Evolutionary conservation across 1,140 invertebrate genomes (phyloP).

Genomic region (Physella acuta): DNA sequence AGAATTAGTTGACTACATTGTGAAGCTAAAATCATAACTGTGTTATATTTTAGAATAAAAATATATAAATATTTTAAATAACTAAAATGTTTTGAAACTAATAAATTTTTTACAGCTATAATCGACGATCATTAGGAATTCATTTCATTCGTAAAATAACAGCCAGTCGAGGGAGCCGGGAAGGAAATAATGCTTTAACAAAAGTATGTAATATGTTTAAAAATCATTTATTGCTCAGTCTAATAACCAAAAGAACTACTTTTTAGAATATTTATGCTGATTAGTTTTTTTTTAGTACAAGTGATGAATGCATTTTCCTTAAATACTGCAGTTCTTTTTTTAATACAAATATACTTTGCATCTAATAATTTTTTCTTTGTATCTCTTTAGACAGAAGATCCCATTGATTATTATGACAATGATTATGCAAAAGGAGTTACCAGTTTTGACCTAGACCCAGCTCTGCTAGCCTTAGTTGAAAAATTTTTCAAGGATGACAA

Average conservation of each 20-base stretch:
- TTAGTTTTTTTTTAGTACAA: too few species aligned
- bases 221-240: too few species aligned
- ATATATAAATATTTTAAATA: background rate
- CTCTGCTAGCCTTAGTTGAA: background rate
- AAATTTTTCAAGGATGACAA: background rate
- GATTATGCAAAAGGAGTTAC: background rate
- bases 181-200: constrained; percentile 62
- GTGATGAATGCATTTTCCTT: too few species aligned
- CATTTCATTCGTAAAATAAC: constrained; percentile 52
- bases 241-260: background rate
- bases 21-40: background rate
- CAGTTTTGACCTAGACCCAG: background rate
- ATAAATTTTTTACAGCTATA: constrained; percentile 44
- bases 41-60: background rate
- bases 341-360: too few species aligned
- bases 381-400: background rate
- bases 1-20: background rate
- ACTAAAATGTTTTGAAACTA: too few species aligned
- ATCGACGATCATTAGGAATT: constrained; percentile 54
- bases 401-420: background rate
- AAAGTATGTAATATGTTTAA: too few species aligned
- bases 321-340: too few species aligned
- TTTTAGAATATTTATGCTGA: too few species aligned
- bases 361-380: too few species aligned
- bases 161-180: constrained; percentile 58